Evolutionary conservation across 2,888 invertebrate species (phyloP), one percentile per base, ranked within the genome.

Genomic region (Tipula helvola): DNA sequence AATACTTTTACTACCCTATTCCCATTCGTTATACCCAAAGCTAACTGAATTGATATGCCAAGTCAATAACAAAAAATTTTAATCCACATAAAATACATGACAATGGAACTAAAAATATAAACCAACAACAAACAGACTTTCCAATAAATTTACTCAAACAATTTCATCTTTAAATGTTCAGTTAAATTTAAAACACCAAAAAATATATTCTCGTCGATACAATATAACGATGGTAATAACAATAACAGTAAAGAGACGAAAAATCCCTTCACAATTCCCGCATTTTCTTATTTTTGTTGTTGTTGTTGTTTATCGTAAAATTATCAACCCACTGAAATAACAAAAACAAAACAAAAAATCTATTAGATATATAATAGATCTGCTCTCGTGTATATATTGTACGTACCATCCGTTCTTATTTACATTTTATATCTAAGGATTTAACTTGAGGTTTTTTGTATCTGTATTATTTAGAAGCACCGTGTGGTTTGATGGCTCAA

Each of bases 271-370:
- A 71, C 71, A 28, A 71, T 71, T 71, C 71, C 71, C 71, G 28
- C 71, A 71, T 18, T 71, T 71, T 71, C 28, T 1, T 71, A 28
- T 28, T 28, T 18, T 71, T 71, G 71, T 71, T 71, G 71, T 71
- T 71, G 71, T 71, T 71, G 71, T 71, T 71, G 71, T 71, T 28
- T 12, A 71, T 71, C 71, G 71, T 71, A 71, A 71, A 71, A 71
- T 71, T 71, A 71, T 71, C 71, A 71, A 71, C 71, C 71, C 71
- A 71, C 71, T 71, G 71, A 71, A 71, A 71, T 71, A 71, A 71
- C 71, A 71, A 71, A 18, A 57, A n/a, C 18, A 57, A 57, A 57
- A 18, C 28, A 57, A 57, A 57, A 57, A 71, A 18, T 71, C 71
- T 71, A 71, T 71, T 71, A 71, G 71, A 71, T 71, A 28, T 71